Base-by-base conservation (phyloP, 2,113 vertebrate species). In the Clarias batrachus region DNA sequence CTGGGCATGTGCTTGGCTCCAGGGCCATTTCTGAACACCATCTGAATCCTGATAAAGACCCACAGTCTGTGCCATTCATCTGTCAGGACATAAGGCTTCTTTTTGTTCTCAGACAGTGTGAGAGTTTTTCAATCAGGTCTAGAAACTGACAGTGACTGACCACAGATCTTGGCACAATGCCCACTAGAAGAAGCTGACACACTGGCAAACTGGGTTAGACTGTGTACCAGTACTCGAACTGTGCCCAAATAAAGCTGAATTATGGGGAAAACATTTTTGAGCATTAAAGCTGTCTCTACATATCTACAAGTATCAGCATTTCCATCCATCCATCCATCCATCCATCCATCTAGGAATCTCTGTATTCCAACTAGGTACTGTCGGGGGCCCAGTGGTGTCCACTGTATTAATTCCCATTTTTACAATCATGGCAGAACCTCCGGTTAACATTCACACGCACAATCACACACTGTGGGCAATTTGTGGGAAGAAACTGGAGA, bases 91-190 rank as follows among this genome's bases (percentile, higher is more conserved):
- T 57, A 81, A 92, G 86, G 85, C 87, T 57, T 87, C 85, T 73
- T 62, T 90, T 90, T 83, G 76, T 83, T 33, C 54, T 80, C 70
- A 74, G 21, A 54, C 57, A 21, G 27, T 56, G 57, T 62, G 91
- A 94, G 93, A 87, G 94, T 84, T 91, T 85, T 78, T 85, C 78
- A 77, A 74, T 81, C 86, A 86, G 82, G 84, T 88, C 65, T 80
- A 81, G 56, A 84, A 68, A 56, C 52, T 86, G 81, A 87, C 87
- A 87, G 85, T 82, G 86, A 87, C 83, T 86, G 77, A 91, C 83
- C 90, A 81, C 89, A 85, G 82, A 65, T 21, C 1, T 59, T 88
- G 89, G 89, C 81, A 79, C 1, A 54, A 14, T 68, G 89, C 83
- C 87, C 21, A 8, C 41, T 74, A 6, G 79, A 48, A 48, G 54